Conservation (phyloP, 2,113 vertebrate genomes). For the Passer montanus region DNA sequence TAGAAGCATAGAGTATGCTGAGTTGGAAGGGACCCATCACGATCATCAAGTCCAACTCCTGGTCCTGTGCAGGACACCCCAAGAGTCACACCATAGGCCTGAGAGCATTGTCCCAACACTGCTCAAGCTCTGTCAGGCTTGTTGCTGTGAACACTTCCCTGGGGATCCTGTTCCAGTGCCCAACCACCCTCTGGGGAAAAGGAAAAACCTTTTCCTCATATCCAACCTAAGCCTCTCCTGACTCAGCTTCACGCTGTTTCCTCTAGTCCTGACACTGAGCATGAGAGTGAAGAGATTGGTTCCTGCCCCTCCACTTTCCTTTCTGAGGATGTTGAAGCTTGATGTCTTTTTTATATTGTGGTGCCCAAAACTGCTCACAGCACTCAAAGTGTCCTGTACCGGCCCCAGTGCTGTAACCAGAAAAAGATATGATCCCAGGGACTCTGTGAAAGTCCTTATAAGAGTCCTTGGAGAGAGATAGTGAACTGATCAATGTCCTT, state of each 20-base stretch:
- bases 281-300: fast-evolving
- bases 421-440: background rate
- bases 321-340: background rate
- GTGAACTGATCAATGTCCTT: background rate
- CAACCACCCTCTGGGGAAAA: background rate
- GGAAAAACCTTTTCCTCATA: background rate
- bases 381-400: background rate
- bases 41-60: background rate
- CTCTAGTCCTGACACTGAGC: background rate
- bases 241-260: background rate
- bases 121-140: background rate
- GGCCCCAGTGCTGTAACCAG: background rate
- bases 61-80: background rate
- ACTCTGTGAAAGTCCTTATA: background rate
- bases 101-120: fast-evolving
- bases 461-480: background rate
- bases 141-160: background rate
- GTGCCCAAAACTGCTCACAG: background rate
- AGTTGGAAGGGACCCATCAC: background rate
- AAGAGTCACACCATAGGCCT: background rate
- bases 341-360: background rate
- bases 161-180: background rate
- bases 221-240: background rate
- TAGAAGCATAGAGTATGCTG: background rate
- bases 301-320: background rate